Conservation (phyloP, 2,797 vertebrate species). For the Odontamblyopus lacepedii region DNA sequence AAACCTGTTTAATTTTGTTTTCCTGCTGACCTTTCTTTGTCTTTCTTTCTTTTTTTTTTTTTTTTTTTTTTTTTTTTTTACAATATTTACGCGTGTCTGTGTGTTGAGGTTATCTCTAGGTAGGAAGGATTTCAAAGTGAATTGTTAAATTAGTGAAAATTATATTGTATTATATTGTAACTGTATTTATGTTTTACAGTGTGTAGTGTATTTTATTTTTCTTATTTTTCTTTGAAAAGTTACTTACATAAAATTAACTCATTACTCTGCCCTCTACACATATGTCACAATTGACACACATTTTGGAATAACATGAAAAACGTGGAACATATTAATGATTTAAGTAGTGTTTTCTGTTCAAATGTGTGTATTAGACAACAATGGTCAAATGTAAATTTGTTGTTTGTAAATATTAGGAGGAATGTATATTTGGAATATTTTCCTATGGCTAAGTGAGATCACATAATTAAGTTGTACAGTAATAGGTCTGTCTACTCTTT, state of each 20-base stretch:
- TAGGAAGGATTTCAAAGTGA: not conserved
- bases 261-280: not conserved
- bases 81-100: not conserved
- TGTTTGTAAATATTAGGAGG: conserved; percentile 29
- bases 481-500: not conserved
- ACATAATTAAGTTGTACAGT: not conserved
- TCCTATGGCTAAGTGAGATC: not conserved
- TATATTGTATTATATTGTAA: too few species aligned
- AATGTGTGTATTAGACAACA: not conserved
- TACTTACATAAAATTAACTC: not conserved
- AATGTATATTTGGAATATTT: not conserved
- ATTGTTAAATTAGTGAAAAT: not conserved
- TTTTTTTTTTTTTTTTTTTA: not conserved
- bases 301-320: not conserved
- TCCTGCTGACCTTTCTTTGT: not conserved
- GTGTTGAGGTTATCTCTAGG: not conserved
- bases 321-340: not conserved
- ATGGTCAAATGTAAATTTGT: not conserved
- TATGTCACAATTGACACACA: not conserved
- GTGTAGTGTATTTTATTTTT: not conserved
- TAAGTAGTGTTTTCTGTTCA: not conserved
- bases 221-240: not conserved
- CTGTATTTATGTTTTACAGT: not conserved
- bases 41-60: not conserved
- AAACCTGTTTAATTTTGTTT: not conserved